Base-by-base conservation (phyloP, 1,140 invertebrate species). In the Dendrolimus punctatus region DNA sequence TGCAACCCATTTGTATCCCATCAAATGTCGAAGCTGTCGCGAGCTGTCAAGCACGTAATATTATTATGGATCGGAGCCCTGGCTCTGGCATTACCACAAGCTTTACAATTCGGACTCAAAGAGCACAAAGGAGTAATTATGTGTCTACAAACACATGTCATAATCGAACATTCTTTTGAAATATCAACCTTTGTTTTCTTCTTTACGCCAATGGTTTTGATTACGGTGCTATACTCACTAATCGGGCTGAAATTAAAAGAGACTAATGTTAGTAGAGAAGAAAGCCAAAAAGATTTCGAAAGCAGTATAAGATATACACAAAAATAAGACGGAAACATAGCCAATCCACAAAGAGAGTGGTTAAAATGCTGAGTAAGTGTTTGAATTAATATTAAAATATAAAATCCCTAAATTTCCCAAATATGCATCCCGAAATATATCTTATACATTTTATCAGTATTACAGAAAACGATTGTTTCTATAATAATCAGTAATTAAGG, bases 161-260 rank as follows among this genome's bases (percentile, higher is more conserved):
- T 94, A 8, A 80, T 93, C 8, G 85, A 90, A 23, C 92, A 95
- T 75, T 91, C 93, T 1, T 97, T 96, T 68, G 93, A 94, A 67
- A 89, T 96, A 53, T 96, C 95, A 1, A 95, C 94, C 0, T 90
- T 95, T 60, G 73, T 96, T 23, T 96, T 97, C 79, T 97, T 97
- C 75, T 90, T 95, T 5, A 88, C 92, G 4, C 95, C 96, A 1
- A 96, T 97, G 94, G 91, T 93, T 8, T 82, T 96, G 40, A 96
- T 97, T 65, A 94, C 92, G 5, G 92, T 93, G 4, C 88, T 96
- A 3, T 97, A 98, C 76, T 88, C 93, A n/a, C 81, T 95, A 51
- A 96, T 97, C 67, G 95, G 93, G 6, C 71, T 95, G 8, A 91
- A 92, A 64, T 80, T 96, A 40, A 90, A 91, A 59, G 85, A 90